phyloP scores from a whole-genome alignment of 2,888 invertebrate genomes.

The Onthophagus sagittarius region DNA sequence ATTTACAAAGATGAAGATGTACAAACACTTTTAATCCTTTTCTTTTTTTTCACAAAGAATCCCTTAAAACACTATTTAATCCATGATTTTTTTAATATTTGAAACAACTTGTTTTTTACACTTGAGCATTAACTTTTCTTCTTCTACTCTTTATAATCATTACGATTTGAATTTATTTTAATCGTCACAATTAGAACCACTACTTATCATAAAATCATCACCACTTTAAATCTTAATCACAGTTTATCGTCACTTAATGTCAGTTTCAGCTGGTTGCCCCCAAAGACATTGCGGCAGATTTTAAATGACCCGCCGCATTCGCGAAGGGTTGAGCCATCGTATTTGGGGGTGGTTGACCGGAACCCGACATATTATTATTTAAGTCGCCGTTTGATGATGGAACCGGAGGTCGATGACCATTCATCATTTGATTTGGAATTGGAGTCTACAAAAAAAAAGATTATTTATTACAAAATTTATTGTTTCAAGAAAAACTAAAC shows the following conservation, averaged over 20 bases:
- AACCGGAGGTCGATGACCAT: conserved; percentile 48
- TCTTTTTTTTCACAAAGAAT: too few relatives aligned
- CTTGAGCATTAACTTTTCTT: background rate
- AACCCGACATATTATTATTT: conserved; percentile 65
- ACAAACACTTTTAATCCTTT: too few relatives aligned
- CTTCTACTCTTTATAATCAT: background rate
- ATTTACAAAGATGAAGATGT: too few relatives aligned
- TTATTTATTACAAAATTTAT: background rate
- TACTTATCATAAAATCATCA: background rate
- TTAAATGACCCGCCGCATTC: conserved; percentile 50
- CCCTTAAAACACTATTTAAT: too few relatives aligned
- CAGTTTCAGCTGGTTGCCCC: conserved; percentile 65
- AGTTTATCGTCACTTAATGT: conserved; percentile 17
- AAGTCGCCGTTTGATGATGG: conserved; percentile 57
- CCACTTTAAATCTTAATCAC: conserved; percentile 16
- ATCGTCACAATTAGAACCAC: background rate
- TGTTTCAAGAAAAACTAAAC: too few relatives aligned
- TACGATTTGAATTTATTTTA: background rate
- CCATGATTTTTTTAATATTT: too few relatives aligned
- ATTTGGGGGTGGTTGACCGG: conserved; percentile 45
- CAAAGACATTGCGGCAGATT: conserved; percentile 51
- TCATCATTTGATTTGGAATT: conserved; percentile 52
- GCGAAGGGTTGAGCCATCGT: conserved; percentile 52
- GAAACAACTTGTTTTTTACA: background rate
- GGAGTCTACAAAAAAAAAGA: conserved; percentile 38